Percentiles rank a stretch among this genome's conserved stretches.
These are phyloP conservation scores for Zootoca vivipara DNA, from an alignment of 2,113 vertebrate genomes.

Conservation along the genomic window DNA sequence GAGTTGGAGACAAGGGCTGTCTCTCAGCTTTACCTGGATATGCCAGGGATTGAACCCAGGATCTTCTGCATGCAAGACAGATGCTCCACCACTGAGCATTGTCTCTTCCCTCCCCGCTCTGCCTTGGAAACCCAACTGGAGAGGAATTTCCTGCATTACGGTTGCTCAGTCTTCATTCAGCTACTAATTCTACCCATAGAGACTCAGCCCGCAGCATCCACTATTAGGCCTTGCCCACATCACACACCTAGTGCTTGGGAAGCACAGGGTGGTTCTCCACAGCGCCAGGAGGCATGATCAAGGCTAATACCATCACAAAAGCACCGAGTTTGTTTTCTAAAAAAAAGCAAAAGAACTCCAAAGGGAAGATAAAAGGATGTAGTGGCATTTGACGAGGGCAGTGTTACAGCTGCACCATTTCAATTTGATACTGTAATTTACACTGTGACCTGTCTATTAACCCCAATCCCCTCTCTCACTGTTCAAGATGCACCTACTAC, in stretches of 20 bases:
- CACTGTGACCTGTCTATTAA: slow-evolving; percentile 58
- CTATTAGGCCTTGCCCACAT: neutral
- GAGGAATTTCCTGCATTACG: neutral
- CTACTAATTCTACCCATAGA: neutral
- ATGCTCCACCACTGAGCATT: no score
- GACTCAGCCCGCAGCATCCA: neutral
- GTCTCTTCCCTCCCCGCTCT: no score
- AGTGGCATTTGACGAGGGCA: slow-evolving; percentile 34
- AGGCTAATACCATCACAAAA: neutral
- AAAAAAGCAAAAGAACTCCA: neutral
- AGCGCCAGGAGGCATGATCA: neutral
- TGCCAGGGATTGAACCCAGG: no score
- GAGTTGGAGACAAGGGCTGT: no score
- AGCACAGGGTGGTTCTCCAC: neutral
- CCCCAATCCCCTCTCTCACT: slow-evolving; percentile 24
- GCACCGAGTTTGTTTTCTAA: neutral
- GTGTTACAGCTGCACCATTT: slow-evolving; percentile 3
- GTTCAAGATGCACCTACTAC: slow-evolving; percentile 10
- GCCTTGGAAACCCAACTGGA: no score
- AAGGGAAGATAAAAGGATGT: slow-evolving; percentile 26
- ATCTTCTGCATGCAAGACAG: no score
- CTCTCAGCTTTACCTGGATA: no score
- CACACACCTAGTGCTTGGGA: neutral
- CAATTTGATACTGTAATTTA: slow-evolving; percentile 61
- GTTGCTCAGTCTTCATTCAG: neutral